Evolutionary conservation across 2,888 invertebrate genomes (phyloP).

Genomic region (Xestia xanthographa): DNA sequence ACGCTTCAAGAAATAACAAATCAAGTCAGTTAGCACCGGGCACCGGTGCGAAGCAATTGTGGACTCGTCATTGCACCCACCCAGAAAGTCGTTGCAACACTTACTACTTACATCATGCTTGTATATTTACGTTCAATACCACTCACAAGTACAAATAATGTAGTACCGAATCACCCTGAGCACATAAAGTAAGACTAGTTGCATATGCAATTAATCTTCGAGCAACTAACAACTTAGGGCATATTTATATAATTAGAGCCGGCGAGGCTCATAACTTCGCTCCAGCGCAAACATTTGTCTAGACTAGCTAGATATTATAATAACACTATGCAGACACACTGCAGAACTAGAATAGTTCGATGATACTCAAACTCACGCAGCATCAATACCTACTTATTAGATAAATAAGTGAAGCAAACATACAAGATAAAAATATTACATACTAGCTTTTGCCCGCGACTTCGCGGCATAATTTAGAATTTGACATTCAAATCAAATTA

Average conservation of each 20-base stretch:
- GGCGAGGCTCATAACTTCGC: conserved; percentile 16
- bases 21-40: not conserved
- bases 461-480: too few species aligned
- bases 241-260: conserved; percentile 27
- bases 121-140: not conserved
- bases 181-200: conserved; percentile 14
- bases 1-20: not conserved
- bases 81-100: not conserved
- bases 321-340: conserved; percentile 8
- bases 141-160: not conserved
- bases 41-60: not conserved
- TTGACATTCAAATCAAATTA: too few species aligned
- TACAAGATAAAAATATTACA: not conserved
- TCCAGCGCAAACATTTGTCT: conserved; percentile 22
- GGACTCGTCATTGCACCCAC: not conserved
- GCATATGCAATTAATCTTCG: conserved; percentile 16
- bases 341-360: conserved; percentile 15
- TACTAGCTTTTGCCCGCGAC: too few species aligned
- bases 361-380: conserved; percentile 2
- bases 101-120: not conserved
- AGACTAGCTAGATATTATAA: not conserved
- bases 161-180: not conserved
- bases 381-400: not conserved
- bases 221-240: conserved; percentile 18
- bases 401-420: not conserved